A percentile compares a stretch with the other conserved stretches of the same genome.
phyloP scores from a whole-genome alignment of 30 jellyfish, hydroid and myxozoan species.

The Aurelia coerulea region DNA sequence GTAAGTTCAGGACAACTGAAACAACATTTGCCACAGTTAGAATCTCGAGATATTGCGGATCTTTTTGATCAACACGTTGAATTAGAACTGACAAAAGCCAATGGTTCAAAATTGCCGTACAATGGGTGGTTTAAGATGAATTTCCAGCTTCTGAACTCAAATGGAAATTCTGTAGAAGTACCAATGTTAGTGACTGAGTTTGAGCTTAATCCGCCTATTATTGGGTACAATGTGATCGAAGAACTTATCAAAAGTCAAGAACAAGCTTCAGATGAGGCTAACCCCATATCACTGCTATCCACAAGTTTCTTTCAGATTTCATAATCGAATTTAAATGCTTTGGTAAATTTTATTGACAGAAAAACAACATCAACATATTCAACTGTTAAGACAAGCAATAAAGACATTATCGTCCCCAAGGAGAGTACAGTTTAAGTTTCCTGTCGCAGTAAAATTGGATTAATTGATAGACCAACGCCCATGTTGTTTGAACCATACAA shows the following conservation, averaged over 20 bases:
- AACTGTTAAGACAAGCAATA: slow-evolving; percentile 6
- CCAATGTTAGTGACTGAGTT: background rate
- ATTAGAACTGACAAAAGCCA: background rate
- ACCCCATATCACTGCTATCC: background rate
- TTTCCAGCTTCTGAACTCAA: background rate
- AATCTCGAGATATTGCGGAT: background rate
- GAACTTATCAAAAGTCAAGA: background rate
- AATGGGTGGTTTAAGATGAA: slow-evolving; percentile 9
- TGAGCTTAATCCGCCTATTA: background rate
- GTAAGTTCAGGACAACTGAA: slow-evolving; percentile 4
- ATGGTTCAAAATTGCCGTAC: slow-evolving; percentile 18
- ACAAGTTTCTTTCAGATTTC: background rate
- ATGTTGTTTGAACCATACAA: slow-evolving; percentile 17
- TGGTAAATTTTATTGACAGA: slow-evolving; percentile 2
- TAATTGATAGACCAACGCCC: slow-evolving; percentile 5
- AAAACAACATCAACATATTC: slow-evolving; percentile 15
- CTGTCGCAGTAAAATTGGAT: slow-evolving; percentile 11
- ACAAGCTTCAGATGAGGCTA: slow-evolving; percentile 15
- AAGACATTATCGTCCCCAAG: background rate
- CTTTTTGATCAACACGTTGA: slow-evolving; percentile 4
- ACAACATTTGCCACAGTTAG: background rate
- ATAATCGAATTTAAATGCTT: background rate
- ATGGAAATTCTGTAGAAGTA: background rate
- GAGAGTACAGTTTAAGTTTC: slow-evolving; percentile 6
- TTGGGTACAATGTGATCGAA: slow-evolving; percentile 12